A percentile compares a stretch with the other conserved stretches of the same genome.
Conservation (phyloP, 37 sponge, comb jelly and placozoan species). For the Eunapius fragilis region DNA sequence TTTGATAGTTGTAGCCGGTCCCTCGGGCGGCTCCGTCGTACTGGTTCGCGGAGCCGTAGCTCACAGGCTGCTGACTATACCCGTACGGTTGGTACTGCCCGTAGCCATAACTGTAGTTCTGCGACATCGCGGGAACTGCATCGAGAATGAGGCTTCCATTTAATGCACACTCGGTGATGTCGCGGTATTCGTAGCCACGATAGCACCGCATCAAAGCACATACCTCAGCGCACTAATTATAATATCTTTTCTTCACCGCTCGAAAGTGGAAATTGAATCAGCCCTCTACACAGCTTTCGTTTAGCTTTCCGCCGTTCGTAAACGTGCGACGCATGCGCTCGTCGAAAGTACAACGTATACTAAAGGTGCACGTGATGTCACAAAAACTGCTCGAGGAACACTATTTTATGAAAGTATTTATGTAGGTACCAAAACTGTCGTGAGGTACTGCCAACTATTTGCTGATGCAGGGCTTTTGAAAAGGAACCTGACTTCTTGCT, state of each 20-base stretch:
- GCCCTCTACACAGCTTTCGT: no score
- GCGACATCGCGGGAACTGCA: conserved; percentile 9
- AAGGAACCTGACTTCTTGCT: conserved; percentile 13
- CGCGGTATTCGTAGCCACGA: neutral
- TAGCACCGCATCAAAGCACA: no score
- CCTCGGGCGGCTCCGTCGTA: neutral
- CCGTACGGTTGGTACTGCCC: conserved; percentile 48
- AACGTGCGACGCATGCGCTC: neutral
- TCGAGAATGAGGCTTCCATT: neutral
- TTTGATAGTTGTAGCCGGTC: neutral
- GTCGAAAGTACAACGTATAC: no score
- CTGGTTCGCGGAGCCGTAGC: neutral
- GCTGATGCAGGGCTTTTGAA: conserved; percentile 26
- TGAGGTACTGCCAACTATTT: neutral
- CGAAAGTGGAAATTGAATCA: no score
- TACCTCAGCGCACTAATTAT: no score
- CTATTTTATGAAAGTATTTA: conserved; percentile 22
- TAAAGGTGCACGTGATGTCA: neutral
- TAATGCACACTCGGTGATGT: neutral
- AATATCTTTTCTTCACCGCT: no score
- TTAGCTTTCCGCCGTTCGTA: no score
- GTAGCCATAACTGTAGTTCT: conserved; percentile 59
- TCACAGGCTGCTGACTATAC: conserved; percentile 22
- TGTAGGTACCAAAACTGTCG: conserved; percentile 4
- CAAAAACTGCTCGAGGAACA: conserved; percentile 26